Base-by-base conservation (phyloP, 2,888 invertebrate species). In the Tipula confusa region DNA sequence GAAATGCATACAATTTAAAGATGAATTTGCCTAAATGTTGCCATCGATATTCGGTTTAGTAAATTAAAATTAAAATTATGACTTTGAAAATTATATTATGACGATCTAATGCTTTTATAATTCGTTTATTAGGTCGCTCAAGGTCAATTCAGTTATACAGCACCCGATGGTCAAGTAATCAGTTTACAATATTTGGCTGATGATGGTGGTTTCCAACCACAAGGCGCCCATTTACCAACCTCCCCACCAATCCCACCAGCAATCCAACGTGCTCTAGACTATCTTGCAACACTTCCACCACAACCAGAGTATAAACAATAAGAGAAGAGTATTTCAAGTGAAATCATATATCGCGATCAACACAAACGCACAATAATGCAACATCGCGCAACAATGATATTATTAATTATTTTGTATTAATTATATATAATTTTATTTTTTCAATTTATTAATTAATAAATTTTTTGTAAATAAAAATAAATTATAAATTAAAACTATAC, bases 211-310 rank as follows among this genome's bases (percentile, higher is more conserved):
- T 94, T 91, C 90, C 93, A 93, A 87, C 93, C 93, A 7, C 91
- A 87, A 84, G 89, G 89, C 79, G 89, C 88, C 86, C 89, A 89
- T 87, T 84, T 89, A 84, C 89, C 89, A 85, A 89, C 89, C 79
- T 91, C 94, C 31, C 94, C 93, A 64, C 94, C 94, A 84, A 93
- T 94, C 85, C 94, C 94, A 83, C 92, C 91, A 84, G 93, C 92
- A 83, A 94, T 94, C 86, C 92, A 93, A 86, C 91, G 92, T 84
- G 92, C 94, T 29, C 89, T 94, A 82, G 93, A 91, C 48, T 93
- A 91, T 88, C 91, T 94, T 85, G 93, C 93, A 33, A 92, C 93
- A 29, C 92, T 93, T 81, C 93, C 93, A 15, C 93, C 89, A 64
- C 88, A 64, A n/a, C n/a, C n/a, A 64, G 64, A 64, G 7, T 64